These are phyloP conservation scores for Saccostrea glomerata DNA, from an alignment of 1,140 invertebrate genomes.

Conservation along the genomic window DNA sequence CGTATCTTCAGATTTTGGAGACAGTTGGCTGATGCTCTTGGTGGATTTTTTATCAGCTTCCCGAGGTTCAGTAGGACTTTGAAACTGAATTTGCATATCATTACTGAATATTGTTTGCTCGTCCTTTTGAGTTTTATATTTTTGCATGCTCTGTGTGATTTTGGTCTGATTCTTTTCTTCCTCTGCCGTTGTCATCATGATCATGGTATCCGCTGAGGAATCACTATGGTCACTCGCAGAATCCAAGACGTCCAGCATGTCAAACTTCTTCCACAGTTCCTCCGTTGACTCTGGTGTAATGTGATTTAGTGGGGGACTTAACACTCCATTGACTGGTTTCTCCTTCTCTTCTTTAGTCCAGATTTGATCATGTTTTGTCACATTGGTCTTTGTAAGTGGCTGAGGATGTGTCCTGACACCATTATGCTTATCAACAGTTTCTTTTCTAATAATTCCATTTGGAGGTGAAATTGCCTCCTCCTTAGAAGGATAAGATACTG, in stretches of 20 bases:
- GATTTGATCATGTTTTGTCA: constrained; percentile 68
- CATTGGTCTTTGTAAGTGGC: constrained; percentile 67
- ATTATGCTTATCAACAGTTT: neutral
- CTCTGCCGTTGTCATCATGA: constrained; percentile 74
- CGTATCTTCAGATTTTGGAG: constrained; percentile 43
- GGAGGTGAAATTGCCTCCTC: neutral
- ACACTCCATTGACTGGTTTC: constrained; percentile 36
- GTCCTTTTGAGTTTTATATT: constrained; percentile 52
- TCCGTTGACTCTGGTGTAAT: constrained; percentile 66
- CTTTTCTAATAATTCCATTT: neutral
- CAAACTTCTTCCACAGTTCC: constrained; percentile 65
- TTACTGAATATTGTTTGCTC: neutral
- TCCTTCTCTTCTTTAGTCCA: constrained; percentile 62
- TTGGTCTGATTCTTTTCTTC: constrained; percentile 65
- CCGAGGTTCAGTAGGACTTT: neutral
- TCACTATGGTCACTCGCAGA: constrained; percentile 66
- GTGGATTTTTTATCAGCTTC: neutral
- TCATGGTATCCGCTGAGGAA: constrained; percentile 72
- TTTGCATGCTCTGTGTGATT: constrained; percentile 65
- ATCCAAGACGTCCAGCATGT: constrained; percentile 65
- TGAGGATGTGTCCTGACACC: constrained; percentile 52
- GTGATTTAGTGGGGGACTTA: constrained; percentile 66
- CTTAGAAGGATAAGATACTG: constrained; percentile 26
- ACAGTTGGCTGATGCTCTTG: constrained; percentile 40
- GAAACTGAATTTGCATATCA: neutral